phyloP scores from a whole-genome alignment of 2,888 invertebrate species.

The Resseliella maxima region DNA sequence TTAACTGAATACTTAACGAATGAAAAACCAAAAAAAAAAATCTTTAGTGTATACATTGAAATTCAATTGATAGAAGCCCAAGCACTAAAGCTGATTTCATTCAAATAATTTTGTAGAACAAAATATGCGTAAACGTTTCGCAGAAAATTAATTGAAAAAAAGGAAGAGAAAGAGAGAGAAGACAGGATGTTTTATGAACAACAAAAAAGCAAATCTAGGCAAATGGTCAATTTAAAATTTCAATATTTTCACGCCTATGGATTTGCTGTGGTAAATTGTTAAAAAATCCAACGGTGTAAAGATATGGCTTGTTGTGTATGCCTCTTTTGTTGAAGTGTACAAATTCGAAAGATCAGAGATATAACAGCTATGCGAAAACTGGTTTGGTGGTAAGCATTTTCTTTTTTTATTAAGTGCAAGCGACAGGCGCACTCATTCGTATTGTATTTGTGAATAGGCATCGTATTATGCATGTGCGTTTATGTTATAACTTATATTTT shows the following conservation, averaged over 20 bases:
- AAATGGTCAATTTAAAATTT: not conserved
- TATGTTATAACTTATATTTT: constrained; percentile 32
- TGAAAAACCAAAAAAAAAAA: not conserved
- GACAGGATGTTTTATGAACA: not conserved
- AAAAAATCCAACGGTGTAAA: not conserved
- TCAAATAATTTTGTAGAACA: not conserved
- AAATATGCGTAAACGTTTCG: not conserved
- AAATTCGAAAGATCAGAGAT: not conserved
- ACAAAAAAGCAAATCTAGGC: not conserved
- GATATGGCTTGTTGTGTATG: not conserved
- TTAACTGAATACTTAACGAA: not conserved
- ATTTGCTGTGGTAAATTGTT: not conserved
- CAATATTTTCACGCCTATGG: constrained; percentile 32
- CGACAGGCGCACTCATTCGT: constrained; percentile 48
- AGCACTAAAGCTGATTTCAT: not conserved
- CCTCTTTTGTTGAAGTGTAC: constrained; percentile 13
- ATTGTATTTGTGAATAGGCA: constrained; percentile 51
- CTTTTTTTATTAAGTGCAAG: constrained; percentile 42
- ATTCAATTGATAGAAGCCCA: not conserved
- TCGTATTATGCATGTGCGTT: constrained; percentile 47
- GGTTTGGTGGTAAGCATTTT: constrained; percentile 44
- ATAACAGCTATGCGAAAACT: constrained; percentile 10
- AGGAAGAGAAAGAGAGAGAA: too few relatives aligned
- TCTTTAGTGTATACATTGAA: not conserved
- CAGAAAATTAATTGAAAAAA: not conserved